Conservation (phyloP, 1,140 invertebrate species). For the Drosophila paulistorum region DNA sequence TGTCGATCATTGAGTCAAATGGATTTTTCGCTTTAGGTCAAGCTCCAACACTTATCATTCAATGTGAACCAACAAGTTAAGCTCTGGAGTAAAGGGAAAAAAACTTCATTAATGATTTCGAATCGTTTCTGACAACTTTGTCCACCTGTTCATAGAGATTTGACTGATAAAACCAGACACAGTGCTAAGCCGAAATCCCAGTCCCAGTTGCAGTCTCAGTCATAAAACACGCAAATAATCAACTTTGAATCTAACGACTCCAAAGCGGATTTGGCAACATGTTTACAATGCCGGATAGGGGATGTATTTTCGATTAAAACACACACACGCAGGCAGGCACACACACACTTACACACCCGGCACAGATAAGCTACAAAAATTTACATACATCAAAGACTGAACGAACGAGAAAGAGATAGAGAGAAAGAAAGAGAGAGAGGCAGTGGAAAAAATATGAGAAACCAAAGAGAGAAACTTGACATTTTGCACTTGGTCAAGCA, state of each 20-base stretch:
- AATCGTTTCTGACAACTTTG: background rate
- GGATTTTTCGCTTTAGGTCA: no score
- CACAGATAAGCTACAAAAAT: constrained; percentile 34
- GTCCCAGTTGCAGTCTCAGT: background rate
- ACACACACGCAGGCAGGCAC: constrained; percentile 43
- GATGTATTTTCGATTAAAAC: constrained; percentile 73
- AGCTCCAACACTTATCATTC: no score
- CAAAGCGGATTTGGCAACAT: constrained; percentile 54
- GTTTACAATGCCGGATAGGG: constrained; percentile 56
- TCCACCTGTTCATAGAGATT: constrained; percentile 2
- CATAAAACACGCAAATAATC: constrained; percentile 58
- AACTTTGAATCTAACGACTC: constrained; percentile 55
- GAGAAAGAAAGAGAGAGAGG: constrained; percentile 16
- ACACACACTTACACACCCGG: constrained; percentile 43
- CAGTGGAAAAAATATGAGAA: constrained; percentile 11
- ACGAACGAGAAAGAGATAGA: constrained; percentile 24
- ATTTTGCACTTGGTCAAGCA: constrained; percentile 79
- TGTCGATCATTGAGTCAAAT: no score
- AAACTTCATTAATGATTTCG: background rate
- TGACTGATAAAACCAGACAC: background rate
- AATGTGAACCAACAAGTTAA: background rate
- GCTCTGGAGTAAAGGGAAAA: background rate
- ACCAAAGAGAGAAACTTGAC: constrained; percentile 59
- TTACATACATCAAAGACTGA: constrained; percentile 71
- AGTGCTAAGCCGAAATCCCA: background rate